Conservation (phyloP, 2,888 invertebrate genomes). For the Drosophila borborema region DNA sequence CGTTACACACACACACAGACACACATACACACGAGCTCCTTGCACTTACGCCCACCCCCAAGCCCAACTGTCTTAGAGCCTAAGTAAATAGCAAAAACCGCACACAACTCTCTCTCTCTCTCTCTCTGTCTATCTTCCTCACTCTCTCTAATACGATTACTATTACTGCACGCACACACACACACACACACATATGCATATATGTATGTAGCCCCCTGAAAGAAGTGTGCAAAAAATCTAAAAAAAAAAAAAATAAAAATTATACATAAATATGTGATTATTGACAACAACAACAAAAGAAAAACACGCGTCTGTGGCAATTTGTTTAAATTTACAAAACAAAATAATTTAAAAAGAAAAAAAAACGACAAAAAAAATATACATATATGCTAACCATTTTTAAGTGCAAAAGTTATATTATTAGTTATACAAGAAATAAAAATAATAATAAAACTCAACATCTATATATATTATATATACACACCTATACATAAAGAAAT, state of each 20-base stretch:
- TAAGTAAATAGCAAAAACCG: slow-evolving; percentile 17
- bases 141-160: slow-evolving; percentile 8
- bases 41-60: slow-evolving; percentile 2
- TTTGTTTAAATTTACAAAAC: slow-evolving; percentile 44
- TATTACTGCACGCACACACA: neutral
- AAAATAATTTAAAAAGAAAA: slow-evolving; percentile 38
- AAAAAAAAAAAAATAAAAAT: slow-evolving; percentile 20
- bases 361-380: slow-evolving; percentile 37
- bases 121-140: neutral
- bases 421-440: slow-evolving; percentile 29
- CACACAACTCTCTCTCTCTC: slow-evolving; percentile 3
- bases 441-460: slow-evolving; percentile 39
- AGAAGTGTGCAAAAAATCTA: slow-evolving; percentile 35
- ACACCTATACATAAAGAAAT: slow-evolving; percentile 20
- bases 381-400: slow-evolving; percentile 63
- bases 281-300: slow-evolving; percentile 32
- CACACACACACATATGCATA: neutral
- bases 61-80: neutral
- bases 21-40: neutral
- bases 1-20: slow-evolving; percentile 18
- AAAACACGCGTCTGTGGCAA: slow-evolving; percentile 40
- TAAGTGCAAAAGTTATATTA: slow-evolving; percentile 69
- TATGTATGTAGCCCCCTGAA: slow-evolving; percentile 34
- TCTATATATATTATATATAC: slow-evolving; percentile 4
- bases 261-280: slow-evolving; percentile 41